Conservation (phyloP, 2,113 vertebrate genomes). For the Osmerus eperlanus region DNA sequence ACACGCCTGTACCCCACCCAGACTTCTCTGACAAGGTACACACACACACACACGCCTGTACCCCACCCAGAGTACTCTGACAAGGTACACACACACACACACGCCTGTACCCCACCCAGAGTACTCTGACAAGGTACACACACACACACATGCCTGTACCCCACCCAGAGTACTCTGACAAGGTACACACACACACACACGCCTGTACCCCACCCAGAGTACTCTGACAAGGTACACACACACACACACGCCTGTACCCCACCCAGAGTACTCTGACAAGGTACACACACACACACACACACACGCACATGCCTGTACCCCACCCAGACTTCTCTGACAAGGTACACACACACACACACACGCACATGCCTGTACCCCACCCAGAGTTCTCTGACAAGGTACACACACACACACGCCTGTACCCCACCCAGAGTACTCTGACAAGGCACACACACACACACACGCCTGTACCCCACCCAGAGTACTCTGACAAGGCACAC, state of each 20-base stretch:
- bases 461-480: slow-evolving; percentile 82
- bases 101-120: too few relatives aligned
- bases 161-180: slow-evolving; percentile 84
- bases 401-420: background rate
- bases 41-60: slow-evolving; percentile 81
- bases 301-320: slow-evolving; percentile 76
- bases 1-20: slow-evolving; percentile 82
- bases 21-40: slow-evolving; percentile 87
- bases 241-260: background rate
- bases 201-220: slow-evolving; percentile 89
- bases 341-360: too few relatives aligned
- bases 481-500: slow-evolving; percentile 84
- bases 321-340: slow-evolving; percentile 87
- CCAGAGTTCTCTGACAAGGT: slow-evolving; percentile 89
- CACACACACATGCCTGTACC: slow-evolving; percentile 88
- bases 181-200: slow-evolving; percentile 83
- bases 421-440: too few relatives aligned
- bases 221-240: slow-evolving; percentile 80
- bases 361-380: slow-evolving; percentile 89
- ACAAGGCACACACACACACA: slow-evolving; percentile 62
- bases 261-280: background rate
- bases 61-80: slow-evolving; percentile 87
- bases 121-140: background rate
- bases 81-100: slow-evolving; percentile 73
- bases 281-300: slow-evolving; percentile 71